Evolutionary conservation across 2,888 invertebrate genomes (phyloP), one percentile per base, ranked within the genome.

Genomic region (Miltochrista miniata): DNA sequence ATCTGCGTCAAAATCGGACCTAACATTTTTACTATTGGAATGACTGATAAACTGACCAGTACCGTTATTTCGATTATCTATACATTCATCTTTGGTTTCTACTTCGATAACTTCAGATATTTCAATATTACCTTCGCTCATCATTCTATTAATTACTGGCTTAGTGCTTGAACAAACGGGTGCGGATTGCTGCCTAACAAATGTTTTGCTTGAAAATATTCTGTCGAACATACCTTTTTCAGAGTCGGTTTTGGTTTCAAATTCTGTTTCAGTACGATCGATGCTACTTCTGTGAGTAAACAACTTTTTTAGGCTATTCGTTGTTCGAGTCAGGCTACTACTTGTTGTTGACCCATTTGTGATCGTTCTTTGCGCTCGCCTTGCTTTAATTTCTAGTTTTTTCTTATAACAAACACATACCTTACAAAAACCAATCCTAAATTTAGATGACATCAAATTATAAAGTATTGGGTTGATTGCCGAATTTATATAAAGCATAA

Each of bases 401-500:
- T 86, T 87, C 50, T 86, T 91, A 50, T 90, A 92, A 62, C 93
- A 90, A 37, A 93, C 92, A 71, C 94, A 96, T 0, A 96, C 92
- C 72, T 93, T 93, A 49, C 95, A 91, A 71, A 97, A 97, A 0
- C 96, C 96, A 49, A 94, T 93, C 2, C 98, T 94, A 77, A 98
- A 98, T 86, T 97, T 97, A 2, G 97, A 96, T 37, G 97, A 97
- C 96, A 98, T 97, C 59, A 98, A 90, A 80, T 97, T 98, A 80
- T 98, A 98, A n/a, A 98, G 89, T 64, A 98, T 96, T 0, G 98
- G 98, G 84, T 98, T 98, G 63, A 97, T 94, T 36, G 97, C 97
- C 3, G 97, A 97, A 83, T 98, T 98, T 56, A 97, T 92, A 74
- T 97, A 98, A 46, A 96, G 90, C 96, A 98, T 96, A 43, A 97